These are phyloP conservation scores for Drosophila paramelanica DNA, from an alignment of 2,888 invertebrate species.

Conservation along the genomic window DNA sequence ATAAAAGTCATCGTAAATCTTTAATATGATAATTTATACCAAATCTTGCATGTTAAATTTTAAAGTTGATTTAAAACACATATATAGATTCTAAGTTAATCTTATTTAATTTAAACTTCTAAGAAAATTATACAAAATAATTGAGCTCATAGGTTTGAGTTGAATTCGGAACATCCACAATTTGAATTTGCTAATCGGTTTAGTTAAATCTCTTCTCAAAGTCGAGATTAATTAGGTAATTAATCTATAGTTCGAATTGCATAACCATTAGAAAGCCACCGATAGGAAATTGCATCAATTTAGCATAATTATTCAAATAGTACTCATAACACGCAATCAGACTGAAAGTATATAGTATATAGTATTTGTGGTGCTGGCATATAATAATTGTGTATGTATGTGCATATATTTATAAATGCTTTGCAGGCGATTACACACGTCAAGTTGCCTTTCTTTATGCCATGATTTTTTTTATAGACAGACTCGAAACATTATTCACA, in stretches of 20 bases:
- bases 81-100: no score
- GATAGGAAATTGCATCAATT: slow-evolving; percentile 9
- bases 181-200: slow-evolving; percentile 1
- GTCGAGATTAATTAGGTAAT: not conserved
- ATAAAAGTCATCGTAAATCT: no score
- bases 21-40: no score
- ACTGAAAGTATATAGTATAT: no score
- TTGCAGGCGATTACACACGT: slow-evolving; percentile 5
- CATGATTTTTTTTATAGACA: not conserved
- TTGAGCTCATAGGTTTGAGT: no score
- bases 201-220: not conserved
- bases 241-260: slow-evolving; percentile 4
- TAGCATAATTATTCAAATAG: slow-evolving; percentile 11
- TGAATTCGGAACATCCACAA: no score
- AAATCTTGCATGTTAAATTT: no score
- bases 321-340: not conserved
- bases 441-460: not conserved
- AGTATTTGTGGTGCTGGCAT: no score
- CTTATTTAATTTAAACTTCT: not conserved
- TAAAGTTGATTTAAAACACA: no score
- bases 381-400: not conserved
- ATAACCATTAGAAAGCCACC: not conserved
- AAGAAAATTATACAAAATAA: not conserved
- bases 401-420: not conserved
- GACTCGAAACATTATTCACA: not conserved